Evolutionary conservation across 1,140 invertebrate genomes (phyloP), one percentile per base, ranked within the genome.

Genomic region (Anoplophora glabripennis): DNA sequence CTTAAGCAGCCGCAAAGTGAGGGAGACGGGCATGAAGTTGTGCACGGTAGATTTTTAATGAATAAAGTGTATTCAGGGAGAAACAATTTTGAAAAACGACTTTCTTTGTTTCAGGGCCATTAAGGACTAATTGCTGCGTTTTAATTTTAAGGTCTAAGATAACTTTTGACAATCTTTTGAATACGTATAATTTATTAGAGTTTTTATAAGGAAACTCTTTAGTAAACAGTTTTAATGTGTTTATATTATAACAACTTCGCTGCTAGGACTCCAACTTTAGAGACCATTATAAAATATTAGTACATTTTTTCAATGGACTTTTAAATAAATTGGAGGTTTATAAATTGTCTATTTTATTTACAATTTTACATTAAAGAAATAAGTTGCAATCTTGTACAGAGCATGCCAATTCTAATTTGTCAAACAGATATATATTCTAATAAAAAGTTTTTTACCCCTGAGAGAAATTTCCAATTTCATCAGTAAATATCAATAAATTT

Each of bases 51-150:
- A 63, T 58, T 58, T 58, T 58, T 58, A 54, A 63, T 61, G 56
- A 63, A 63, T 63, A 52, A 53, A 45, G 61, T 63, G 61, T 63
- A 58, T 63, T 63, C 61, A 51, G 49, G 46, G 48, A 56, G 46
- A 60, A 70, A 67, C 72, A 72, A 73, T 73, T 73, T 73, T 72
- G 72, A 73, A 73, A 73, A 73, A 73, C 72, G 72, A 72, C 69
- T 72, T 72, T 72, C 70, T 72, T 72, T 73, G 72, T 73, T 67
- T 70, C 66, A 61, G 48, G 46, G 64, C 67, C 69, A 70, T 74
- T 72, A 74, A 62, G 44, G 65, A 71, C 71, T 74, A 72, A 74
- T 74, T 74, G 72, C 71, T 61, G 66, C 68, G 66, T 71, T 74
- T 74, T 74, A 70, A 70, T 71, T 74, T 68, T 59, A 44, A 41